A percentile compares a stretch with the other conserved stretches of the same genome.
Evolutionary conservation across 1,140 invertebrate genomes (phyloP).

Genomic region (Onthophagus taurus): DNA sequence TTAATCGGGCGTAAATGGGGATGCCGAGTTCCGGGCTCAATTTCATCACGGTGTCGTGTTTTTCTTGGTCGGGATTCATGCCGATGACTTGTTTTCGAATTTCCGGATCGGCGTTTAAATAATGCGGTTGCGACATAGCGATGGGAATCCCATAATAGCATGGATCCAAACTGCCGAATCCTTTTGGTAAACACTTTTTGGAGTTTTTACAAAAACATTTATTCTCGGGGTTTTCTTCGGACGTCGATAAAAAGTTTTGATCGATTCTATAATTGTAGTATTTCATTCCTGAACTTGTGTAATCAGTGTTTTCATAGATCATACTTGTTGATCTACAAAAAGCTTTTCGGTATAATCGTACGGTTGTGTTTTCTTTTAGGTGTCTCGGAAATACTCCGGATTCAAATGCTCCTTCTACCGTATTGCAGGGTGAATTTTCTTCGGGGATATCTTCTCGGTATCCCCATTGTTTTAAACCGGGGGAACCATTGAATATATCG

Average conservation of each 20-base stretch:
- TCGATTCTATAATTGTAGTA: slow-evolving; percentile 41
- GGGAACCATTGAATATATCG: slow-evolving; percentile 46
- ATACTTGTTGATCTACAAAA: slow-evolving; percentile 58
- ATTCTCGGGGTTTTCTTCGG: slow-evolving; percentile 47
- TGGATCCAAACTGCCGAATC: slow-evolving; percentile 54
- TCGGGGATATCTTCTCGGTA: slow-evolving; percentile 35
- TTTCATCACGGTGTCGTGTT: slow-evolving; percentile 43
- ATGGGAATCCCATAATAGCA: slow-evolving; percentile 68
- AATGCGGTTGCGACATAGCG: slow-evolving; percentile 71
- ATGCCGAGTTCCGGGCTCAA: slow-evolving; percentile 43
- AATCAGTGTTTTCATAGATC: slow-evolving; percentile 37
- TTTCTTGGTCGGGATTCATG: slow-evolving; percentile 46
- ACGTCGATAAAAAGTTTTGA: slow-evolving; percentile 46
- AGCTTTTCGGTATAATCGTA: slow-evolving; percentile 53
- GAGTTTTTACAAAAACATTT: slow-evolving; percentile 49
- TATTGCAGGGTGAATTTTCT: slow-evolving; percentile 45
- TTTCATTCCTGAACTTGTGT: slow-evolving; percentile 35
- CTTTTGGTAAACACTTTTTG: slow-evolving; percentile 46
- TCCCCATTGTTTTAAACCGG: slow-evolving; percentile 51
- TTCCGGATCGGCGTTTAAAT: slow-evolving; percentile 55
- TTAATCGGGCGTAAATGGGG: slow-evolving; percentile 46
- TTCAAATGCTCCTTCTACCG: slow-evolving; percentile 49
- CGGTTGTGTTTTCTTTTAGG: slow-evolving; percentile 41
- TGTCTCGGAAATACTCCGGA: slow-evolving; percentile 49
- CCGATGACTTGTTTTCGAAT: slow-evolving; percentile 56